Evolutionary conservation across 2,113 vertebrate species (phyloP), one percentile per base, ranked within the genome.

Genomic region (Heloderma charlesbogerti): DNA sequence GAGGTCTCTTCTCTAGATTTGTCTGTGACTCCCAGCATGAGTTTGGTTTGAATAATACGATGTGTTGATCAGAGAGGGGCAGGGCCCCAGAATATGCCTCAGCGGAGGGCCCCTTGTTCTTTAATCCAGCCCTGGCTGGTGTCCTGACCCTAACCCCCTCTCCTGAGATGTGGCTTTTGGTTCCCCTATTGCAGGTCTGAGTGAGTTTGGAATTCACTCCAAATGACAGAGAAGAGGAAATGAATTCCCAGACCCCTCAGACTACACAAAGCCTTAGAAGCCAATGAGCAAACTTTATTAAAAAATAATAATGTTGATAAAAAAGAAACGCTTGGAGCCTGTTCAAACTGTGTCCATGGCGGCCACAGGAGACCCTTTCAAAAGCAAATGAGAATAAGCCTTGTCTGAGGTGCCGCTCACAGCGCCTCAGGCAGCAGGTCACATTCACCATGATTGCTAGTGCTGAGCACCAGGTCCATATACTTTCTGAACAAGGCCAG

Each of bases 241-340:
- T 95, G 4, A 95, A 95, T 93, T 94, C 91, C 87, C 85, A 95
- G 93, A 72, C 89, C 48, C 37, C 79, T 95, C 92, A 1, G 72
- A 2, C 90, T 89, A 92, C 0, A 0, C 84, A 90, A 86, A 91
- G 88, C 84, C 91, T 89, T 92, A 94, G 93, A 96, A 95, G 89
- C 90, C 93, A 94, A 95, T 93, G 74, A 34, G 83, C 77, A 80
- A 91, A 96, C 84, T 89, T 95, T 93, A 96, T 96, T 96, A 94
- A 96, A 96, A 96, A 97, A 93, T 94, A 93, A 95, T 94, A 93
- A 94, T 0, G 0, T 78, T 0, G 78, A 94, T 92, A 96, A 93
- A 96, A n/a, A 94, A 93, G 85, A 91, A 94, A 0, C 71, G 63
- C 75, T 94, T 96, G 96, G 96, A 95, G 91, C 80, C 71, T 0